A percentile compares a stretch with the other conserved stretches of the same genome.
Evolutionary conservation across 2,113 vertebrate genomes (phyloP).

Genomic region (Dendrocopos noguchii): DNA sequence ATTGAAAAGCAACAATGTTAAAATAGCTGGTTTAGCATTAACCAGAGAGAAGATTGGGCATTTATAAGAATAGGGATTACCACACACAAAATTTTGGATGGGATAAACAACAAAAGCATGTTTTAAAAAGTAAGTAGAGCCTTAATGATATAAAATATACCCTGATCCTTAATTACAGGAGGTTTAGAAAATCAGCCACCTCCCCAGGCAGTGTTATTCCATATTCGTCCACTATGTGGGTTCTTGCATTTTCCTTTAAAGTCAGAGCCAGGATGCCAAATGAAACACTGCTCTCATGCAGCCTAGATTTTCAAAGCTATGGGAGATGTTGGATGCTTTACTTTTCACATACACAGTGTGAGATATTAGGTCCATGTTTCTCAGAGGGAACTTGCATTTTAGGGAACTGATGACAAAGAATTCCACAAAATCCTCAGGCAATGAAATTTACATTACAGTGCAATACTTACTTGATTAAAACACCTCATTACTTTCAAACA

Average conservation of each 20-base stretch:
- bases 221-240: conserved; percentile 48
- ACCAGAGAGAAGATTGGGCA: neutral
- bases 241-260: conserved; percentile 60
- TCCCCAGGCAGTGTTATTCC: conserved; percentile 21
- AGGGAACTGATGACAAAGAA: neutral
- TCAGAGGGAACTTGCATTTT: neutral
- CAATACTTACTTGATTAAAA: neutral
- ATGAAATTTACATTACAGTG: neutral
- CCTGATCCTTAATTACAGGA: neutral
- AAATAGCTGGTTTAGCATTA: neutral
- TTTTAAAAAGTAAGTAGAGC: neutral
- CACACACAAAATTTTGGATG: neutral
- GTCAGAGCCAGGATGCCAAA: neutral
- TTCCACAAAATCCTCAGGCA: neutral
- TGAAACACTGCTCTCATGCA: neutral
- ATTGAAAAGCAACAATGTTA: neutral
- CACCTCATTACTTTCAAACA: neutral
- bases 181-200: neutral
- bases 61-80: neutral
- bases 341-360: neutral
- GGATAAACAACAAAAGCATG: neutral
- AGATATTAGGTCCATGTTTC: neutral
- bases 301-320: neutral
- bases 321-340: neutral
- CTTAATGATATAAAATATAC: neutral